Evolutionary conservation across 2,113 vertebrate genomes (phyloP).

Genomic region (Alouatta palliata): DNA sequence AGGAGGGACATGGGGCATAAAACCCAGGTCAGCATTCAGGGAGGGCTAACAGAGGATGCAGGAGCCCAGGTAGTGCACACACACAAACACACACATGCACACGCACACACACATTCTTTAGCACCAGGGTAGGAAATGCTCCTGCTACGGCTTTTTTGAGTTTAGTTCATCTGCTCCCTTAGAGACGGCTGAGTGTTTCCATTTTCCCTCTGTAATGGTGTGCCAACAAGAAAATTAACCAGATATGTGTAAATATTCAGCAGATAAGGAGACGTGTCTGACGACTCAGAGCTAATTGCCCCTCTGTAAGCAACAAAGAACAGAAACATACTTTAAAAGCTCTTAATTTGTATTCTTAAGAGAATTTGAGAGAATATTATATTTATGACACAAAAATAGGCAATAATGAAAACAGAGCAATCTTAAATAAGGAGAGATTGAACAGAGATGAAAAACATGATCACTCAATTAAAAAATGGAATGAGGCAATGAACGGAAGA

Average conservation of each 20-base stretch:
- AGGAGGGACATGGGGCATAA: not conserved
- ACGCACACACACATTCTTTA: not conserved
- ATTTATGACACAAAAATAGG: constrained; percentile 68
- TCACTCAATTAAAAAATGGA: constrained; percentile 74
- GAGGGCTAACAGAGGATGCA: not conserved
- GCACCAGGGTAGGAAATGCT: not conserved
- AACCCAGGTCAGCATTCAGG: not conserved
- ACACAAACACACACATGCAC: not conserved
- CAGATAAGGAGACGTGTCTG: not conserved
- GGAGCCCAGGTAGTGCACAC: not conserved
- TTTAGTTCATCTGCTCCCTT: not conserved
- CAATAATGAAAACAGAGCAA: constrained; percentile 72
- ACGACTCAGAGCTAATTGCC: constrained; percentile 38
- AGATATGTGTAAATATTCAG: not conserved
- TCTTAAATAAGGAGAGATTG: constrained; percentile 65
- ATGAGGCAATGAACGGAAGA: constrained; percentile 31
- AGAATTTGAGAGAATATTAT: constrained; percentile 63
- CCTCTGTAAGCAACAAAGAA: constrained; percentile 48
- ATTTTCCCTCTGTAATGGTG: not conserved
- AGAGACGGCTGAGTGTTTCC: not conserved
- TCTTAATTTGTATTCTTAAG: constrained; percentile 73
- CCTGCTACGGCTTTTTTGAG: not conserved
- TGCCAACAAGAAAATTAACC: constrained; percentile 14
- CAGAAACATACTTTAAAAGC: constrained; percentile 24
- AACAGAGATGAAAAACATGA: constrained; percentile 72